A percentile compares a stretch with the other conserved stretches of the same genome.
phyloP scores from a whole-genome alignment of 2,888 invertebrate genomes.

The Allolobophora icterica region DNA sequence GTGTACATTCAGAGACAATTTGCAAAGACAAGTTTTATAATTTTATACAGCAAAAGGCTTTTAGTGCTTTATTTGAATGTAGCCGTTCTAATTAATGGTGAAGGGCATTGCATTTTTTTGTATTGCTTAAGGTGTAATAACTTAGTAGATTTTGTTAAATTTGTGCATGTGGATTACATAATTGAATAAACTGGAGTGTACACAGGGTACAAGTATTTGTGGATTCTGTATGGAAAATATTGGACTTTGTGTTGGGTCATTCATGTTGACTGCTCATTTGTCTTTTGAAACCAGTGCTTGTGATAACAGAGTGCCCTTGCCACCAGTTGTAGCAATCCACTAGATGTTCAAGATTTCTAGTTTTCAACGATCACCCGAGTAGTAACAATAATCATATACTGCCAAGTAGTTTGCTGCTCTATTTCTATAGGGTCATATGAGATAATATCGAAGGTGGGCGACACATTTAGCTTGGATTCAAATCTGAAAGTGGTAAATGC shows the following conservation, averaged over 20 bases:
- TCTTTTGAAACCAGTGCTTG: not conserved
- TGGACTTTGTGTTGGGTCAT: not conserved
- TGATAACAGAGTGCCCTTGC: not conserved
- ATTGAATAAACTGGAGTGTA: not conserved
- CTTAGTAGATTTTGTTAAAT: not conserved
- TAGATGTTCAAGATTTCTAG: not conserved
- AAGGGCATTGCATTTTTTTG: not conserved
- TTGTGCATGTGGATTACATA: not conserved
- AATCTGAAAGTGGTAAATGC: too few relatives aligned
- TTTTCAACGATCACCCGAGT: not conserved
- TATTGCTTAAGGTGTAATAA: not conserved
- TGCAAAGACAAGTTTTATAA: not conserved
- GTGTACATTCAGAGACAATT: not conserved
- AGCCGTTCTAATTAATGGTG: not conserved
- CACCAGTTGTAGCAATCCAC: not conserved
- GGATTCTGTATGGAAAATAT: not conserved
- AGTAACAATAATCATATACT: too few relatives aligned
- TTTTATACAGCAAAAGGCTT: not conserved
- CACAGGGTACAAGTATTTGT: not conserved
- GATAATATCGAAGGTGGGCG: too few relatives aligned
- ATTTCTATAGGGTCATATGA: too few relatives aligned
- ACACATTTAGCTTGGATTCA: too few relatives aligned
- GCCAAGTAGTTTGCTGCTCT: too few relatives aligned
- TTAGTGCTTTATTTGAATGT: conserved; percentile 3
- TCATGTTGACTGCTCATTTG: not conserved